Percentiles rank a stretch among this genome's conserved stretches.
These are phyloP conservation scores for Toxonevra muliebris DNA, from an alignment of 2,888 invertebrate genomes.

Conservation along the genomic window DNA sequence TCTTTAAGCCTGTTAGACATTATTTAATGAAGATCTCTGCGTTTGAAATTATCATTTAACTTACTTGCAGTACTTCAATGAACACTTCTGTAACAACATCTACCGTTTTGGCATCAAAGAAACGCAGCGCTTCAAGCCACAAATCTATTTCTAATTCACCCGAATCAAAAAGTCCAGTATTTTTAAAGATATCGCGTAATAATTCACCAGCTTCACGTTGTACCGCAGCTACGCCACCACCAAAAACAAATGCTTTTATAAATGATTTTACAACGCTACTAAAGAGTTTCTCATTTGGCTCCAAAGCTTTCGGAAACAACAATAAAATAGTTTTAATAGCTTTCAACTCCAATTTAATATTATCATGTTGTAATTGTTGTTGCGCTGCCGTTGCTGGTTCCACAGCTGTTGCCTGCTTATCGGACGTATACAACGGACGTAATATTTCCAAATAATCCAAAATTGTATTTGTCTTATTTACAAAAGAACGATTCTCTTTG, in stretches of 20 bases:
- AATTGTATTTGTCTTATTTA: conserved; percentile 59
- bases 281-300: conserved; percentile 68
- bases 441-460: conserved; percentile 61
- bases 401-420: conserved; percentile 26
- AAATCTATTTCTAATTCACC: conserved; percentile 71
- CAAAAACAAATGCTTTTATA: conserved; percentile 67
- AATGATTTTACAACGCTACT: conserved; percentile 69
- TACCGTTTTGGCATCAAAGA: conserved; percentile 48
- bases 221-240: conserved; percentile 51
- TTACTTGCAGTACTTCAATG: conserved; percentile 49
- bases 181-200: conserved; percentile 70
- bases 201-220: conserved; percentile 68
- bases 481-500: conserved; percentile 60
- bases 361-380: conserved; percentile 13
- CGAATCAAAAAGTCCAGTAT: conserved; percentile 72
- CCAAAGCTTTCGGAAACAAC: conserved; percentile 67
- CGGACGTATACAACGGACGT: conserved; percentile 56
- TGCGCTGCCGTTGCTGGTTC: not conserved
- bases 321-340: conserved; percentile 61
- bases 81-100: conserved; percentile 52
- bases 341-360: conserved; percentile 59
- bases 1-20: too few species aligned
- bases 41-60: not conserved
- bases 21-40: too few species aligned
- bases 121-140: conserved; percentile 69